Percentiles rank a stretch among this genome's conserved stretches.
phyloP scores from a whole-genome alignment of 2,888 invertebrate species.

The Volucella zonaria region DNA sequence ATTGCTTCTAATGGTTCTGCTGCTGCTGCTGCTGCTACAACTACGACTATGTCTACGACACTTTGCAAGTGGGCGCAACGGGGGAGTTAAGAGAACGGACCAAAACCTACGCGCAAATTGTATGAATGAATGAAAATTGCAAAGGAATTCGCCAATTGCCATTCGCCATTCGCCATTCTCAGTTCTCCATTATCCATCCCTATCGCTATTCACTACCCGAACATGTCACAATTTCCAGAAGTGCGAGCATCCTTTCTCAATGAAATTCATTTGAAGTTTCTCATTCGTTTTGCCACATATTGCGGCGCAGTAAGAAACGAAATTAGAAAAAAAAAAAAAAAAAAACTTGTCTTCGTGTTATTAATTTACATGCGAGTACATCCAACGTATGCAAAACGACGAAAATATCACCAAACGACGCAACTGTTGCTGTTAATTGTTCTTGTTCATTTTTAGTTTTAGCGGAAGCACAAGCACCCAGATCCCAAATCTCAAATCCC shows the following conservation, averaged over 20 bases:
- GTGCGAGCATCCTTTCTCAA: conserved; percentile 54
- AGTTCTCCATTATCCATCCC: not conserved
- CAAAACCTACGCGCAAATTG: conserved; percentile 70
- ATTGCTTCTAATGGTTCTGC: not conserved
- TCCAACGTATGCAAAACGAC: conserved; percentile 9
- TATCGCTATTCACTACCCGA: not conserved
- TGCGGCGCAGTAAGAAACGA: conserved; percentile 18
- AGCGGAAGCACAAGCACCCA: conserved; percentile 53
- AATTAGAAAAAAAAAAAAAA: too few relatives aligned
- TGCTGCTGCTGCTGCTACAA: too few relatives aligned
- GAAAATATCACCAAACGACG: conserved; percentile 44
- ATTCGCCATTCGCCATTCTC: conserved; percentile 6
- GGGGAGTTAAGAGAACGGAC: conserved; percentile 23
- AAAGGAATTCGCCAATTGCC: conserved; percentile 37
- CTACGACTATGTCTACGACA: too few relatives aligned
- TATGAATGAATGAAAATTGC: conserved; percentile 66
- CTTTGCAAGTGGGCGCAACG: not conserved
- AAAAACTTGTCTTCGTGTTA: conserved; percentile 26
- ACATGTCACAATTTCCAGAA: conserved; percentile 26
- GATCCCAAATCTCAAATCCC: conserved; percentile 48
- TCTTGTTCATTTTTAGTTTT: conserved; percentile 1
- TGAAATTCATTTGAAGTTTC: conserved; percentile 52
- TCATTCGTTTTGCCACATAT: conserved; percentile 39
- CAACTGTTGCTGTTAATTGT: conserved; percentile 66
- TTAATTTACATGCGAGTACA: conserved; percentile 8